Percentiles rank a stretch among this genome's conserved stretches.
phyloP scores from a whole-genome alignment of 1,140 invertebrate genomes.

The Drosophila insularis region DNA sequence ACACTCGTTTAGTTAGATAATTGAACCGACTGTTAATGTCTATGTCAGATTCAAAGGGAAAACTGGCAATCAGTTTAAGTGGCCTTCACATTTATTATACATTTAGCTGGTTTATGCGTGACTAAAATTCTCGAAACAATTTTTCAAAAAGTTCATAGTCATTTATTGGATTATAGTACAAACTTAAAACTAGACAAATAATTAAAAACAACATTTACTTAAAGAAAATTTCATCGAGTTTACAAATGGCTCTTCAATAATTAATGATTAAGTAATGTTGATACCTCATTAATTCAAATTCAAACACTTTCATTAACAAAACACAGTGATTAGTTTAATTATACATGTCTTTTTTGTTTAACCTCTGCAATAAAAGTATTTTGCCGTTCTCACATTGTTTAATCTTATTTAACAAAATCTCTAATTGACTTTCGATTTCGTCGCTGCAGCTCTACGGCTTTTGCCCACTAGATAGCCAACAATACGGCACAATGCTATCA shows the following conservation, averaged over 20 bases:
- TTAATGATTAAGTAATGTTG: no score
- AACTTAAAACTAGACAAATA: neutral
- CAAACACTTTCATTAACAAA: no score
- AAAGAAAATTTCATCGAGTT: neutral
- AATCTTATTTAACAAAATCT: neutral
- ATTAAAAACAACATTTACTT: neutral
- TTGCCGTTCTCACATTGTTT: neutral
- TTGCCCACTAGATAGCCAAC: slow-evolving; percentile 14
- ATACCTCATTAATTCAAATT: no score
- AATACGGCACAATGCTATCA: slow-evolving; percentile 15
- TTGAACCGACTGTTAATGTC: neutral
- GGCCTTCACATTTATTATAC: neutral
- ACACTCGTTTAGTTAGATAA: neutral
- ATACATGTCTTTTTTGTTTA: neutral
- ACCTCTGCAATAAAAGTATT: neutral
- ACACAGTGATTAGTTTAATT: no score
- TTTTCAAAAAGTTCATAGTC: neutral
- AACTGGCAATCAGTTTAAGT: neutral
- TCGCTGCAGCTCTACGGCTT: neutral
- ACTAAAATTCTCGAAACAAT: neutral
- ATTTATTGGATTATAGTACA: neutral
- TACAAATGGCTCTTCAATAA: neutral
- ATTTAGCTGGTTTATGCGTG: neutral
- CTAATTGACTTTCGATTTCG: neutral
- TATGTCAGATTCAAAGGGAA: neutral